A percentile compares a stretch with the other conserved stretches of the same genome.
These are phyloP conservation scores for Leptarthrus brevirostris DNA, from an alignment of 2,888 invertebrate species.

Conservation along the genomic window DNA sequence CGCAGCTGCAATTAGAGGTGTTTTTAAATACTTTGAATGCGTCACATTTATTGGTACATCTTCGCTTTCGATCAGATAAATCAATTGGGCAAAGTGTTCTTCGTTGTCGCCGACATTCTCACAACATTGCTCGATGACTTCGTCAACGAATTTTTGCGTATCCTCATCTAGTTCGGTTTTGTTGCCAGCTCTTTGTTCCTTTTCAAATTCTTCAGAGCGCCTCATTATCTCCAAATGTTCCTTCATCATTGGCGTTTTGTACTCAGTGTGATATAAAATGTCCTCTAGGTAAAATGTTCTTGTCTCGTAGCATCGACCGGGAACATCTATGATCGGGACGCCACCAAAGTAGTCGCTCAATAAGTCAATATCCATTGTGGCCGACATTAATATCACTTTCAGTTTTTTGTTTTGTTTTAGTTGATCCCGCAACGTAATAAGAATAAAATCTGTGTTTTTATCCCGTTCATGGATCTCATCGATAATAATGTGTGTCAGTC, in stretches of 20 bases:
- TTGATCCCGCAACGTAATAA: conserved; percentile 85
- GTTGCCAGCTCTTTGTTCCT: not conserved
- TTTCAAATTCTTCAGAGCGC: conserved; percentile 24
- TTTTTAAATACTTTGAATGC: conserved; percentile 74
- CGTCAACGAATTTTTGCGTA: conserved; percentile 68
- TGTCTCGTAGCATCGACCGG: conserved; percentile 81
- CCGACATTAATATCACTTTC: conserved; percentile 93
- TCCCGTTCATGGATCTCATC: conserved; percentile 98
- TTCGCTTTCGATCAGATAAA: conserved; percentile 83
- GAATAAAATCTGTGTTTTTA: conserved; percentile 90
- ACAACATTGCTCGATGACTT: conserved; percentile 61
- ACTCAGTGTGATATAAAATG: conserved; percentile 72
- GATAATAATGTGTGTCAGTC: conserved; percentile 82
- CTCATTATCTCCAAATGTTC: conserved; percentile 57
- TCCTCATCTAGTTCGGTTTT: conserved; percentile 62
- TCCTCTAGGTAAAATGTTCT: conserved; percentile 84
- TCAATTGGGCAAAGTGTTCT: conserved; percentile 78
- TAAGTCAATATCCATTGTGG: conserved; percentile 86
- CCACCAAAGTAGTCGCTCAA: conserved; percentile 86
- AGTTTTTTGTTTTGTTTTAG: conserved; percentile 77
- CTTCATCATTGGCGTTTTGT: conserved; percentile 60
- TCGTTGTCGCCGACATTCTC: conserved; percentile 67
- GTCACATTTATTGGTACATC: conserved; percentile 79
- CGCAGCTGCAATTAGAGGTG: conserved; percentile 84
- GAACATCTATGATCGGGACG: conserved; percentile 81